Base-by-base conservation (phyloP, 2,113 vertebrate species). In the Hystrix cristata region DNA sequence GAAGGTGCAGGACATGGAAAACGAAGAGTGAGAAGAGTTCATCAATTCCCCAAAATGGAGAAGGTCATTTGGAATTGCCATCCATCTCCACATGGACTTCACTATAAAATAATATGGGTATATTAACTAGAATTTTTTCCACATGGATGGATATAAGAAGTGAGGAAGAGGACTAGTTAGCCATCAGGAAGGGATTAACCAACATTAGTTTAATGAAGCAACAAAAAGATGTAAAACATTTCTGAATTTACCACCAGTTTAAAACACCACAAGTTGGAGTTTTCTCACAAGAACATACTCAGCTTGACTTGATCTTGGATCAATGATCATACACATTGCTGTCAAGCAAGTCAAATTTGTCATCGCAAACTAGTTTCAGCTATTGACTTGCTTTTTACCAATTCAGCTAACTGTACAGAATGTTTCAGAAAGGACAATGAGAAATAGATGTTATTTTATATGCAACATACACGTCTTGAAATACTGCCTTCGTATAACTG, bases 351-450 rank as follows among this genome's bases (percentile, higher is more conserved):
- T 86, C 69, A 96, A 81, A 93, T 89, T 91, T 87, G 38, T 82
- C 72, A 96, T 67, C 43, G 25, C 38, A 87, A 38, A 81, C 23
- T 38, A 53, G 19, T 53, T 87, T 87, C n/a, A 81, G 46, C 11
- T 95, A 57, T 95, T 60, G 43, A 94, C 95, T 93, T 94, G 1
- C 51, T 95, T 80, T 78, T 96, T 57, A 78, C 27, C 65, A 92
- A 80, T 62, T 96, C 51, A 82, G n/a, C 55, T 43, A 57, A 4
- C 15, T 82, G 6, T 48, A 84, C 3, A 19, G 71, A 91, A 80
- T 81, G 18, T 91, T 89, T 90, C 31, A 94, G 71, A 85, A 94
- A 94, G 55, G 62, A 27, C 10, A 93, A 74, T 34, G 59, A 57
- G 38, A 92, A 90, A 62, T 31, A 94, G 15, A 80, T 65, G 15